Base-by-base conservation (phyloP, 2,888 invertebrate genomes). In the Lapara coniferarum region DNA sequence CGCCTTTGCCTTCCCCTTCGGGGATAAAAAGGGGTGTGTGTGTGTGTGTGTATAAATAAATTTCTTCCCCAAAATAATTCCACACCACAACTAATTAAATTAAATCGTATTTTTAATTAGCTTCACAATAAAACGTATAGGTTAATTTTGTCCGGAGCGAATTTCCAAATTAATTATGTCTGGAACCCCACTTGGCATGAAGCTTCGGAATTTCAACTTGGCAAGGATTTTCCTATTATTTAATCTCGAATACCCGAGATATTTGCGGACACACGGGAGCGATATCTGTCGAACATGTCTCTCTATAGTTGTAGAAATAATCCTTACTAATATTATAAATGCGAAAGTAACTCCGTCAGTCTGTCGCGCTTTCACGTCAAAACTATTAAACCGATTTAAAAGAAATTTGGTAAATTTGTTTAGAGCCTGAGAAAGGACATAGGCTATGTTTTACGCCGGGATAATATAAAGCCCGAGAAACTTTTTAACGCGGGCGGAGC, bases 191-290 rank as follows among this genome's bases (percentile, higher is more conserved):
- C 58, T 59, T 68, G 68, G 74, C 75, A 73, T 49, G 75, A 78
- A 79, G 81, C 85, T 85, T 84, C 74, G 81, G 78, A 75, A 83
- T 81, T 77, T 84, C 83, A 82, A 82, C 81, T 77, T 85, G 75
- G 79, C 81, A 74, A 74, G 73, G 74, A 85, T 74, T 81, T 81
- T 77, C 59, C 67, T 70, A 69, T 69, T 69, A 69, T 66, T 69
- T 69, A 66, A 69, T 69, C 66, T 66, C 58, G 49, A 56, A 46
- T 55, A 73, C 72, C 70, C 68, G 71, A 70, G 72, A 73, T 74
- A 74, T 76, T 71, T 70, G 49, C 69, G 51, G 5, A 7, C 1
- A 72, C 63, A 83, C 74, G 78, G 77, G 52, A 5, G 0, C 0
- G 0, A 4, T 37, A 69, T 73, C 0, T 13, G 44, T 0, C 58